A percentile compares a stretch with the other conserved stretches of the same genome.
phyloP scores from a whole-genome alignment of 1,140 invertebrate genomes.

The Macrobrachium rosenbergii region DNA sequence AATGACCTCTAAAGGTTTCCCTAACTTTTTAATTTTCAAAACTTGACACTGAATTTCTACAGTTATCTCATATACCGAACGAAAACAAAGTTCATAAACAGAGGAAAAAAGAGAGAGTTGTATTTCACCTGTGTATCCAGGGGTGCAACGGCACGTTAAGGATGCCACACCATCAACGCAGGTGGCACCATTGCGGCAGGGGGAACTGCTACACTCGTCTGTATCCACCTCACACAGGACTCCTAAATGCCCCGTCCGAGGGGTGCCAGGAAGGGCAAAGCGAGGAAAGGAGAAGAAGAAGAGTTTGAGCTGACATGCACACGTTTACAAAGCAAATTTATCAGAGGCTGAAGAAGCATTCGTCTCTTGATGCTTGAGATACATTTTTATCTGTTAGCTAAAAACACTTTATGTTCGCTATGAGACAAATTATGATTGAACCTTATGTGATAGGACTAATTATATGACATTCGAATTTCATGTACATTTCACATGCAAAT shows the following conservation, averaged over 20 bases:
- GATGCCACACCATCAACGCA: slow-evolving; percentile 30
- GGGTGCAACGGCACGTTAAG: slow-evolving; percentile 40
- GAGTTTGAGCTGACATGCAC: background rate
- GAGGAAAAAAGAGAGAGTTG: background rate
- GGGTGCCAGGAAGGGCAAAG: background rate
- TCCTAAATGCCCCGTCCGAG: background rate
- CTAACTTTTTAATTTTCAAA: background rate
- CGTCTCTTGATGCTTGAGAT: background rate
- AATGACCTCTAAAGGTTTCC: no score
- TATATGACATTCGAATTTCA: no score
- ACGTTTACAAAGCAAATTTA: background rate
- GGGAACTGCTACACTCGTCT: slow-evolving; percentile 32
- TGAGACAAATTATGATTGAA: no score
- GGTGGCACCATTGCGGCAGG: slow-evolving; percentile 39
- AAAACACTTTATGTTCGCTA: no score
- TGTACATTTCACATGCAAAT: no score
- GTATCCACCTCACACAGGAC: slow-evolving; percentile 52
- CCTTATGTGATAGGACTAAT: no score
- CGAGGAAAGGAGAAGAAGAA: background rate
- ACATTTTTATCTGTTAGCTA: no score
- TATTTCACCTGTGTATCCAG: slow-evolving; percentile 52
- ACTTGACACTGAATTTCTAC: background rate
- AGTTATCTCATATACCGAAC: no score
- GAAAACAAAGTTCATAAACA: background rate
- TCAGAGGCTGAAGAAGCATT: background rate